Evolutionary conservation across 2,113 vertebrate genomes (phyloP).

Genomic region (Nibea albiflora): DNA sequence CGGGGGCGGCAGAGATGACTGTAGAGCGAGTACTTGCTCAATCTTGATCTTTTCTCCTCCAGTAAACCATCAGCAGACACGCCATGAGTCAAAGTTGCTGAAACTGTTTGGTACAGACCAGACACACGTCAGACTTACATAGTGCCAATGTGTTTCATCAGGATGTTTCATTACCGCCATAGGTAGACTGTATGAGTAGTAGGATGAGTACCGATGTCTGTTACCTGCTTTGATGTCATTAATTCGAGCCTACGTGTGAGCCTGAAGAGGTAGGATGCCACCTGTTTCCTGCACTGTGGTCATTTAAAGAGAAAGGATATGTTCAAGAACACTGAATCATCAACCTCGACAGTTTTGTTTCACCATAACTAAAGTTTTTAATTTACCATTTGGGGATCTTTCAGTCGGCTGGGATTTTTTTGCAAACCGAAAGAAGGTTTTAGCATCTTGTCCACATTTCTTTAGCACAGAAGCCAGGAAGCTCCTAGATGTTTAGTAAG

Average conservation of each 20-base stretch:
- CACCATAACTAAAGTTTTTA: not conserved
- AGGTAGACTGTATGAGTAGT: not conserved
- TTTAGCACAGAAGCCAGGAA: conserved; percentile 18
- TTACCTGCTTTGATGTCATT: conserved; percentile 35
- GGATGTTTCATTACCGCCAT: not conserved
- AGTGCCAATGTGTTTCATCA: not conserved
- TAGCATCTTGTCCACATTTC: not conserved
- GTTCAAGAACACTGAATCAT: not conserved
- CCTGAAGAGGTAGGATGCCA: conserved; percentile 3
- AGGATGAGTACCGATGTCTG: not conserved
- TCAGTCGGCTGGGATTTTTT: too few species aligned
- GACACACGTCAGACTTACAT: conserved; percentile 14
- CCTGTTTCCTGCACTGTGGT: conserved; percentile 3
- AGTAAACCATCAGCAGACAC: conserved; percentile 36
- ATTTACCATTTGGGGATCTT: not conserved
- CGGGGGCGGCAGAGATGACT: conserved; percentile 32
- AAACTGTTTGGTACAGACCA: conserved; percentile 33
- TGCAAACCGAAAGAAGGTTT: not conserved
- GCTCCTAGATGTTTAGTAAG: conserved; percentile 32
- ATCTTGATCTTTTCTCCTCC: conserved; percentile 16
- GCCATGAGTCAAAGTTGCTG: conserved; percentile 53
- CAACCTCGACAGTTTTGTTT: not conserved
- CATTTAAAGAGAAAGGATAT: too few species aligned
- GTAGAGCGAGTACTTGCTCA: conserved; percentile 58
- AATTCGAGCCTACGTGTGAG: not conserved